Evolutionary conservation across 2,113 vertebrate genomes (phyloP).

Genomic region (Nerophis ophidion): DNA sequence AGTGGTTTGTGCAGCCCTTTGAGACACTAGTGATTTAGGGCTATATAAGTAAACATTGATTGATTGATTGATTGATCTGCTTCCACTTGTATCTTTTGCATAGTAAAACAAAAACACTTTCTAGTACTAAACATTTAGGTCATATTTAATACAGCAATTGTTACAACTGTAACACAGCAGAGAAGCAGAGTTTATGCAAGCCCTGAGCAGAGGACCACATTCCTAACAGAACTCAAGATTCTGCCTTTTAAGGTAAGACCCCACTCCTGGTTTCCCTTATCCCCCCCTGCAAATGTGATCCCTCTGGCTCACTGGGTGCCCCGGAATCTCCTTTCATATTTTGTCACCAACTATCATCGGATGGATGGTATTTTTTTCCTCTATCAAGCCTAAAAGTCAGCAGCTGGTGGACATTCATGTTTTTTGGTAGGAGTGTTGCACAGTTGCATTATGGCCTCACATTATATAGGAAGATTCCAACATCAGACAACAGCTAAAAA

Average conservation of each 20-base stretch:
- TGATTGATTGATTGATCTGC: too few species aligned
- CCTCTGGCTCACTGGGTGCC: constrained; percentile 33
- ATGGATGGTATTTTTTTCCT: constrained; percentile 38
- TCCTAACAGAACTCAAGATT: constrained; percentile 45
- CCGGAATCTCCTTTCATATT: constrained; percentile 50
- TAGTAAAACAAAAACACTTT: not conserved
- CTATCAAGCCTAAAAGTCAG: constrained; percentile 34
- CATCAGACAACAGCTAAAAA: constrained; percentile 1
- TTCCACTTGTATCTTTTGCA: not conserved
- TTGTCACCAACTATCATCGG: constrained; percentile 61
- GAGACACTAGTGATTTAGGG: too few species aligned
- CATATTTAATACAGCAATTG: not conserved
- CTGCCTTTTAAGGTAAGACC: constrained; percentile 73
- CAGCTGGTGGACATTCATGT: constrained; percentile 51
- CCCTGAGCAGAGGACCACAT: constrained; percentile 32
- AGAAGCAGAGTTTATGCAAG: constrained; percentile 13
- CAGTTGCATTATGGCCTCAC: constrained; percentile 33
- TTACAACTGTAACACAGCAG: constrained; percentile 6
- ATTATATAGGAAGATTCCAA: constrained; percentile 30
- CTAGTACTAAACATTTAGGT: not conserved
- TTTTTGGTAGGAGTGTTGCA: constrained; percentile 56
- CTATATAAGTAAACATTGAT: too few species aligned
- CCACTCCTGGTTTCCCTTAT: constrained; percentile 38
- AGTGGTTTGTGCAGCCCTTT: too few species aligned
- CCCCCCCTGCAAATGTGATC: constrained; percentile 29